These are phyloP conservation scores for Pollenia amentaria DNA, from an alignment of 2,888 invertebrate species.

Conservation along the genomic window DNA sequence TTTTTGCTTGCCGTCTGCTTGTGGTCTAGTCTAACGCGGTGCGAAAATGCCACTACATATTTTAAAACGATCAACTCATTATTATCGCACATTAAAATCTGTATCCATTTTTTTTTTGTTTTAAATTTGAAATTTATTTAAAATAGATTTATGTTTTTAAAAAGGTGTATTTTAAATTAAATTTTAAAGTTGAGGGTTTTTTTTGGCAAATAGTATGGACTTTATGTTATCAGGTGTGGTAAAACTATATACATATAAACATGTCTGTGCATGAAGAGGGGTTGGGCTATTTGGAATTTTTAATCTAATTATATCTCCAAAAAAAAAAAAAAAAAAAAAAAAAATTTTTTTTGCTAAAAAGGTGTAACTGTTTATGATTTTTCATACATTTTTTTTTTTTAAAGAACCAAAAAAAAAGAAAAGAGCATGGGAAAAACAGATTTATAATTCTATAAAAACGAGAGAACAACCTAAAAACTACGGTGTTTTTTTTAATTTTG, in stretches of 20 bases:
- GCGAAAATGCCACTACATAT: conserved; percentile 49
- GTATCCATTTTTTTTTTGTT: neutral
- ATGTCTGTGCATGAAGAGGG: neutral
- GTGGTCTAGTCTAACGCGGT: conserved; percentile 57
- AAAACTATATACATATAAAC: neutral
- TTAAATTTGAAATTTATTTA: neutral
- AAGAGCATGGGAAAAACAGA: too few relatives aligned
- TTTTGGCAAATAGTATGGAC: neutral
- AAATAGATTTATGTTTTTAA: neutral
- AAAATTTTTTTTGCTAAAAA: too few relatives aligned
- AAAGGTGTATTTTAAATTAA: neutral
- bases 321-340: too few relatives aligned
- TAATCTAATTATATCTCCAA: neutral
- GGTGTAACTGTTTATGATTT: too few relatives aligned
- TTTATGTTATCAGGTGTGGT: conserved; percentile 32
- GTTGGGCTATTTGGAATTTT: conserved; percentile 2
- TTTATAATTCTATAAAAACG: too few relatives aligned
- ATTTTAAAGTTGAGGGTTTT: conserved; percentile 37
- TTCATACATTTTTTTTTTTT: too few relatives aligned
- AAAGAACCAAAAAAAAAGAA: too few relatives aligned
- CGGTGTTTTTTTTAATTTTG: too few relatives aligned
- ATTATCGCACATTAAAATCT: conserved; percentile 39
- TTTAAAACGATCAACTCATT: conserved; percentile 32
- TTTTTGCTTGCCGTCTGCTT: conserved; percentile 40
- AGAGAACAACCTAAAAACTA: too few relatives aligned